phyloP scores from a whole-genome alignment of 2,888 invertebrate species.

The Polietes domitor region DNA sequence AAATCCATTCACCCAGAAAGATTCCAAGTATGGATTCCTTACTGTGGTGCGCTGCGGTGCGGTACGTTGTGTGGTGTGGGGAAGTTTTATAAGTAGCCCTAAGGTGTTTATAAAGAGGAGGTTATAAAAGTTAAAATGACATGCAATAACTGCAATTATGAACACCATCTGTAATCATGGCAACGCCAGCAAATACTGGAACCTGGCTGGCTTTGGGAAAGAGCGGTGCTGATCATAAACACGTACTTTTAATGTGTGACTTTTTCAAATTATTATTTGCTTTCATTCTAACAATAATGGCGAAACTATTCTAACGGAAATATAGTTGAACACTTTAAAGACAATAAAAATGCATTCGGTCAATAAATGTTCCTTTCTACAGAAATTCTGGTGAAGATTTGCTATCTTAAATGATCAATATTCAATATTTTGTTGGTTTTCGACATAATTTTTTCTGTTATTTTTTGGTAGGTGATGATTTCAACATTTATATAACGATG shows the following conservation, averaged over 20 bases:
- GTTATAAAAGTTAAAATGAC: slow-evolving; percentile 48
- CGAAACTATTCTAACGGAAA: not conserved
- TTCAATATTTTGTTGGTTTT: too few relatives aligned
- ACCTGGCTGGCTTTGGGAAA: not conserved
- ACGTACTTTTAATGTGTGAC: not conserved
- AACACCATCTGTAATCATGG: not conserved
- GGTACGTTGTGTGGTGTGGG: too few relatives aligned
- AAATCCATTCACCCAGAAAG: too few relatives aligned
- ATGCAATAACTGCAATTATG: slow-evolving; percentile 37
- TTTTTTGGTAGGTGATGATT: too few relatives aligned
- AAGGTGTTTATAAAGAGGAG: slow-evolving; percentile 48
- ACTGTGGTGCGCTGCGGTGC: too few relatives aligned
- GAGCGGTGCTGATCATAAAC: not conserved
- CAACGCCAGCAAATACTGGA: not conserved
- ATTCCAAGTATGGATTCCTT: too few relatives aligned
- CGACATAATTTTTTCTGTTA: too few relatives aligned
- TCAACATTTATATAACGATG: too few relatives aligned
- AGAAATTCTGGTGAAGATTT: too few relatives aligned
- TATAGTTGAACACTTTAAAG: not conserved
- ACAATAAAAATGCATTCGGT: not conserved
- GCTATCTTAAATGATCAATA: too few relatives aligned
- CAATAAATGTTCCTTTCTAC: too few relatives aligned
- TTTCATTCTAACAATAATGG: not conserved
- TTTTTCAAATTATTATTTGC: not conserved
- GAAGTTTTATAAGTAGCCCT: slow-evolving; percentile 41